Base-by-base conservation (phyloP, 64 coral and sea anemone species). In the Astreopora myriophthalma region DNA sequence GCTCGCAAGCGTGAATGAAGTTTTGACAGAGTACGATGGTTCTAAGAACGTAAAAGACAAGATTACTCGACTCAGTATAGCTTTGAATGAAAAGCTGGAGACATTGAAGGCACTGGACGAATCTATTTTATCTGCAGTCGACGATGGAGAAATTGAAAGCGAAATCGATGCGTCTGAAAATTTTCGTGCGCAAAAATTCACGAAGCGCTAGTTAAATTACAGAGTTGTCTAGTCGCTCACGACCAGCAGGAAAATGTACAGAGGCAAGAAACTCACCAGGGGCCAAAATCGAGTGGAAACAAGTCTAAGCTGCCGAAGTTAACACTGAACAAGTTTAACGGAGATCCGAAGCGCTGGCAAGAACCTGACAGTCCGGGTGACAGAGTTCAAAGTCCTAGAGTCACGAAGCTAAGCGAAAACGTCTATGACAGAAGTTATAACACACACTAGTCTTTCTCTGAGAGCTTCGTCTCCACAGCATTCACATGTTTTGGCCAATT, bases 361-460 rank as follows among this genome's bases (percentile, higher is more conserved):
- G 42, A 46, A 46, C n/a, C n/a, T n/a, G n/a, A n/a, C n/a, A n/a
- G n/a, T n/a, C n/a, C n/a, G n/a, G n/a, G n/a, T n/a, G n/a, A n/a
- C n/a, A n/a, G n/a, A n/a, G n/a, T n/a, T n/a, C n/a, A n/a, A n/a
- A n/a, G n/a, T n/a, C n/a, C n/a, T n/a, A n/a, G n/a, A n/a, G n/a
- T n/a, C n/a, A n/a, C n/a, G n/a, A n/a, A n/a, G n/a, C n/a, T n/a
- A n/a, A n/a, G n/a, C n/a, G n/a, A n/a, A n/a, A n/a, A n/a, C n/a
- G n/a, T n/a, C n/a, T n/a, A n/a, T n/a, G n/a, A n/a, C n/a, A n/a
- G 42, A 46, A 46, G 42, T 46, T 46, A 46, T 75, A 35, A 22
- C 46, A 83, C 27, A 85, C 28, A 85, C 62, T 85, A 85, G 64
- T 20, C 26, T 67, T 20, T 86, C 83, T 66, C 83, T 69, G 57